Base-by-base conservation (phyloP, 2,888 invertebrate species). In the Eucriotettix oculatus region DNA sequence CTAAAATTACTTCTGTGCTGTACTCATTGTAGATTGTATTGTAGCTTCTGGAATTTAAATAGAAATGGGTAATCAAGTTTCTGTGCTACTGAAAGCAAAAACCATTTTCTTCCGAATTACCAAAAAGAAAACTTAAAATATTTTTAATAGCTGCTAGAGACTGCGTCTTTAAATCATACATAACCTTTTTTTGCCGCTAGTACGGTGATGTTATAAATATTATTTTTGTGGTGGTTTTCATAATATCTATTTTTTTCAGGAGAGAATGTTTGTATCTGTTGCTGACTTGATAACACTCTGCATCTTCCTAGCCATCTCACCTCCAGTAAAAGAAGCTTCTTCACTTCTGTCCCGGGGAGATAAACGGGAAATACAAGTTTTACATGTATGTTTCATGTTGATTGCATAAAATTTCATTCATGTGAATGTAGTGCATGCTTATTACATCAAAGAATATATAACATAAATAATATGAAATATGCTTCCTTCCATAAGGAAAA, bases 261-360 rank as follows among this genome's bases (percentile, higher is more conserved):
- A 96, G 68, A 81, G 93, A 48, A 86, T 92, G 64, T 91, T 95
- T 70, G 76, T 83, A 29, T 84, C 90, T 0, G 78, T 94, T 57
- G 85, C 86, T 0, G 97, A 97, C 73, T 76, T 98, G 62, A 80
- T 92, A 56, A 86, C 90, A 65, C 81, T 94, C 68, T 88, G 89
- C 69, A 87, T 92, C 79, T 80, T 93, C 67, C 76, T 96, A 62
- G 84, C 88, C 11, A 86, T 91, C 65, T 83, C 83, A 40, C 87
- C 90, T 0, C 79, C 82, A 67, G 84, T 87, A 0, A 76, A 83
- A 58, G 90, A 90, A 69, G 84, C 85, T 0, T 79, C 80, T 0
- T 74, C 76, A 12, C 70, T 78, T 1, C 72, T 77, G 52, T 74
- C 76, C 53, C 70, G 78, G 16, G 78, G 79, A 1, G 79, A 80